phyloP scores from a whole-genome alignment of 2,113 vertebrate species.

The Myrmecobius fasciatus region DNA sequence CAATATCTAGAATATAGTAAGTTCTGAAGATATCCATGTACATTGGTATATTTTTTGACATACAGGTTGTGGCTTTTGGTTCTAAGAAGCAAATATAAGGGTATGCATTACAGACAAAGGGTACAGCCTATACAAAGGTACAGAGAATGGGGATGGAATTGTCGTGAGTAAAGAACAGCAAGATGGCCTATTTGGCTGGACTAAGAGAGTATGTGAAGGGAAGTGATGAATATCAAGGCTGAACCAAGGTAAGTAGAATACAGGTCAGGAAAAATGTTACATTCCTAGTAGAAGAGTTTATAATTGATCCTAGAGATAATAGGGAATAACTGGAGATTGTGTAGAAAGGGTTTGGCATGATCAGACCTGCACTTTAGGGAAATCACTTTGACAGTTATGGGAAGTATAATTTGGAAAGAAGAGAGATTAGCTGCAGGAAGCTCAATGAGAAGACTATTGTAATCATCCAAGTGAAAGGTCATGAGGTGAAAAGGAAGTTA shows the following conservation, averaged over 20 bases:
- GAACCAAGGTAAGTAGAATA: not conserved
- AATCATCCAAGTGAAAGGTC: not conserved
- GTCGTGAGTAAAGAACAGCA: not conserved
- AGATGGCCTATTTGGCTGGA: not conserved
- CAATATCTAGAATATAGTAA: not conserved
- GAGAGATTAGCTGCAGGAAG: not conserved
- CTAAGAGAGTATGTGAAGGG: not conserved
- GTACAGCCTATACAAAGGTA: not conserved
- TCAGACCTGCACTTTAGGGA: not conserved
- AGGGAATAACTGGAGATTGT: not conserved
- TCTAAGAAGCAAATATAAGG: not conserved
- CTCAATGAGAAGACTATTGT: not conserved
- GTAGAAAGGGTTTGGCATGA: not conserved
- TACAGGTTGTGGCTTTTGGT: not conserved
- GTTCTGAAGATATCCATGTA: not conserved
- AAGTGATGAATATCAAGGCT: not conserved
- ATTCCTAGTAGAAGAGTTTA: not conserved
- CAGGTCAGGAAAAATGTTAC: not conserved
- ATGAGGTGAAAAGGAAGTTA: not conserved
- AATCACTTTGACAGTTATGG: not conserved
- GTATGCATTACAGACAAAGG: not conserved
- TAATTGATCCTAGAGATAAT: not conserved
- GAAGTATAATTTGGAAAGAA: not conserved
- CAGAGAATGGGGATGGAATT: not conserved
- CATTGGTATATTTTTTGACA: not conserved